phyloP scores from a whole-genome alignment of 30 jellyfish, hydroid and myxozoan genomes.

The Turritopsis rubra region DNA sequence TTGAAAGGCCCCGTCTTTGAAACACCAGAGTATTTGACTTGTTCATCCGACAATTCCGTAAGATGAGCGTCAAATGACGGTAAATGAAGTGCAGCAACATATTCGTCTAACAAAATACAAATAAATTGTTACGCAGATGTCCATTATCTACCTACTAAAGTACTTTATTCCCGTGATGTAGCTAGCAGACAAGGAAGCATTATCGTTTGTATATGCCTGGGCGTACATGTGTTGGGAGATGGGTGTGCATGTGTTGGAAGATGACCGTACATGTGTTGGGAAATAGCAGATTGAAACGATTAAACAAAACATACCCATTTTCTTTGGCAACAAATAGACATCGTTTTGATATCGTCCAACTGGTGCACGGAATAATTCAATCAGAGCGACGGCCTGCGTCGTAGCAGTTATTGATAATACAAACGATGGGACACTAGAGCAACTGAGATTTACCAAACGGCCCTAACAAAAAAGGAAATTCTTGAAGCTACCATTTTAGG shows the following conservation, averaged over 20 bases:
- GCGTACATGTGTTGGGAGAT: no score
- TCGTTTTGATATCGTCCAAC: constrained; percentile 92
- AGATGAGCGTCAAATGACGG: constrained; percentile 95
- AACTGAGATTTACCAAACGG: constrained; percentile 89
- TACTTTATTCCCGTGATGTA: no score
- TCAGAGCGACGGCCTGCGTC: constrained; percentile 98
- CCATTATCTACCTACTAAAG: background rate
- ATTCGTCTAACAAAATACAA: constrained; percentile 61
- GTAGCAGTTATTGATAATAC: constrained; percentile 97
- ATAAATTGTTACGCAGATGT: background rate
- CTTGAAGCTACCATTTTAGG: background rate
- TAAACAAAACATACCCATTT: constrained; percentile 69
- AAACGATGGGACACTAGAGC: constrained; percentile 97
- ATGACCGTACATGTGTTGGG: no score
- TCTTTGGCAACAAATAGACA: constrained; percentile 94
- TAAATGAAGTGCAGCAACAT: constrained; percentile 92
- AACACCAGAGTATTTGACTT: constrained; percentile 93
- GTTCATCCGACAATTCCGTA: constrained; percentile 90
- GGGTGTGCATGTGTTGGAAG: no score
- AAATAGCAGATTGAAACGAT: no score
- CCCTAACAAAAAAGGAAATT: constrained; percentile 43
- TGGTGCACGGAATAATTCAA: constrained; percentile 93
- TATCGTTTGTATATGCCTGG: no score
- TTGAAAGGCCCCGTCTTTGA: constrained; percentile 97
- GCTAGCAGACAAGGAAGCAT: no score